phyloP scores from a whole-genome alignment of 2,888 invertebrate species.

The Chalcis sispes region DNA sequence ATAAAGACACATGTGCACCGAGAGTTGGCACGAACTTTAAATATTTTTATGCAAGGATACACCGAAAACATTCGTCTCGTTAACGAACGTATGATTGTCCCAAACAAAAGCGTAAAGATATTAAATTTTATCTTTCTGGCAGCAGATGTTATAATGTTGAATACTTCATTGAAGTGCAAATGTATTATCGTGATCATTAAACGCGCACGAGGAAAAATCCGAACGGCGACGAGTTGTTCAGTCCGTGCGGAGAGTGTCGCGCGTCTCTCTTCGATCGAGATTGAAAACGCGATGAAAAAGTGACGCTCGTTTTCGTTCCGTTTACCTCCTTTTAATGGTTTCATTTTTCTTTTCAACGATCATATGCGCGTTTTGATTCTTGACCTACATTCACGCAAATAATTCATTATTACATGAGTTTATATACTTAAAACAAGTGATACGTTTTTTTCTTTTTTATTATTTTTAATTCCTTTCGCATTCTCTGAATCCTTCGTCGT shows the following conservation, averaged over 20 bases:
- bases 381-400: conserved; percentile 21
- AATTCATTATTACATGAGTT: not conserved
- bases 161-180: no score
- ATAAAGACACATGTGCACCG: not conserved
- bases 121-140: conserved; percentile 13
- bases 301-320: not conserved
- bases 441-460: no score
- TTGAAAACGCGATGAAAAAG: not conserved
- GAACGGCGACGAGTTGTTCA: no score
- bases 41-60: no score
- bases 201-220: conserved; percentile 9
- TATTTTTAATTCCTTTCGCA: no score
- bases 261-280: not conserved
- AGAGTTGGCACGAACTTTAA: not conserved
- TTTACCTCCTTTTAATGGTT: not conserved
- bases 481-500: no score
- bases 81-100: not conserved
- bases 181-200: no score
- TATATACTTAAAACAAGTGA: no score
- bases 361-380: conserved; percentile 18
- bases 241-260: no score
- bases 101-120: not conserved
- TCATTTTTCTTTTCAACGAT: not conserved
- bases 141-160: no score
- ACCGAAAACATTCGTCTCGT: not conserved